Base-by-base conservation (phyloP, 2,113 vertebrate species). In the Ciconia maguari region DNA sequence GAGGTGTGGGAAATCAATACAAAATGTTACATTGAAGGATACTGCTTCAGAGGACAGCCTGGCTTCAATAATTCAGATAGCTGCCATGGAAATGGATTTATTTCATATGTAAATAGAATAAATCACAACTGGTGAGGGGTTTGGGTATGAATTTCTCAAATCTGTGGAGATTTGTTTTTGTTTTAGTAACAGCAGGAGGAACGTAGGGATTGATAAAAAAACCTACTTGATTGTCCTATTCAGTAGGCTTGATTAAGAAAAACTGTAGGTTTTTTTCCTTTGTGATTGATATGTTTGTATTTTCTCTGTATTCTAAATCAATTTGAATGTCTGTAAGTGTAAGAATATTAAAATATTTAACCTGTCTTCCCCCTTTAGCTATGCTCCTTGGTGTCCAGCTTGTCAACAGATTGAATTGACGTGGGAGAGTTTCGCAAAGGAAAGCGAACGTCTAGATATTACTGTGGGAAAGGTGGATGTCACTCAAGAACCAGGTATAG, bases 341-440 rank as follows among this genome's bases (percentile, higher is more conserved):
- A 49, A 72, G 51, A 66, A 15, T 48, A 72, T 64, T 91, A 29
- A 84, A 65, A 69, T 62, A 26, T 34, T 65, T 81, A 10, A 36
- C 9, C 30, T 78, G 34, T 94, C 82, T 80, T 81, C 58, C 26
- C 94, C 78, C 49, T 88, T n/a, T 41, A 99, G 99, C 87, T 99
- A 99, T 49, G 99, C 99, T 30, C 99, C 99, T 2, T 99, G 99
- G 99, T 99, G 99, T 91, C 98, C 98, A 41, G 98, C 98, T 12
- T 99, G 99, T 58, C 98, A 98, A 81, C 99, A 99, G 96, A 98
- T 99, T n/a, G 98, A 99, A 87, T 66, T 91, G 0, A 98, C 98
- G 8, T 99, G 99, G 99, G 98, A 99, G 79, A 96, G 85, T 41
- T 98, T 99, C 64, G 98, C 98, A 7, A 97, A 96, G 96, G 97